Conservation (phyloP, 2,113 vertebrate species). For the Motacilla alba region DNA sequence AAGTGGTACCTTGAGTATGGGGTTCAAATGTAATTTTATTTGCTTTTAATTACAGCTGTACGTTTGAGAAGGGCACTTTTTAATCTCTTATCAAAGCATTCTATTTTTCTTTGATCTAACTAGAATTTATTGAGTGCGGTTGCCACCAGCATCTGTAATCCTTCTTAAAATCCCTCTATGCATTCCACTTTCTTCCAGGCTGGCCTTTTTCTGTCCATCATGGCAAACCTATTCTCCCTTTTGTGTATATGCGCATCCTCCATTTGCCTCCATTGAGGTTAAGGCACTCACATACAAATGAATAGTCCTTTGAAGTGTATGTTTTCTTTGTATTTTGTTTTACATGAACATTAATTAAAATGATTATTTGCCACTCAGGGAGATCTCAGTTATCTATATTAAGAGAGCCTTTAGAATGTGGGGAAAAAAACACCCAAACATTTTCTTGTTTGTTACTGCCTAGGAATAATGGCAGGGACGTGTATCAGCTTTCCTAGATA, state of each 20-base stretch:
- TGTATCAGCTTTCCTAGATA: neutral
- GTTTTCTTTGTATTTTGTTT: neutral
- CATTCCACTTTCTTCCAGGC: neutral
- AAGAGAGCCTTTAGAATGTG: neutral
- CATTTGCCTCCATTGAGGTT: neutral
- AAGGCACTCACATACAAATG: neutral
- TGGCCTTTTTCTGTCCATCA: neutral
- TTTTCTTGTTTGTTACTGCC: neutral
- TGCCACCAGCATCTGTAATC: constrained; percentile 36
- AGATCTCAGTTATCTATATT: neutral
- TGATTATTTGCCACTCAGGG: neutral
- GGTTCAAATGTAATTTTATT: neutral
- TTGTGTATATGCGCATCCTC: neutral
- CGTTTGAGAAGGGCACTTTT: neutral
- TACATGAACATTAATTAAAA: neutral
- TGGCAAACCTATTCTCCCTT: neutral
- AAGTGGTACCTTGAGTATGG: neutral
- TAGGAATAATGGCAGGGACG: neutral
- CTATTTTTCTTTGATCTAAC: constrained; percentile 47
- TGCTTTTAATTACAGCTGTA: neutral
- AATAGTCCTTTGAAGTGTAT: neutral
- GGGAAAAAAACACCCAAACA: rapidly evolving
- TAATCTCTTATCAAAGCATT: constrained; percentile 40
- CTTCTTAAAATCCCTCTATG: constrained; percentile 2
- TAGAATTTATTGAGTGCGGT: neutral